Conservation (phyloP, 2,113 vertebrate genomes). For the Solea solea region DNA sequence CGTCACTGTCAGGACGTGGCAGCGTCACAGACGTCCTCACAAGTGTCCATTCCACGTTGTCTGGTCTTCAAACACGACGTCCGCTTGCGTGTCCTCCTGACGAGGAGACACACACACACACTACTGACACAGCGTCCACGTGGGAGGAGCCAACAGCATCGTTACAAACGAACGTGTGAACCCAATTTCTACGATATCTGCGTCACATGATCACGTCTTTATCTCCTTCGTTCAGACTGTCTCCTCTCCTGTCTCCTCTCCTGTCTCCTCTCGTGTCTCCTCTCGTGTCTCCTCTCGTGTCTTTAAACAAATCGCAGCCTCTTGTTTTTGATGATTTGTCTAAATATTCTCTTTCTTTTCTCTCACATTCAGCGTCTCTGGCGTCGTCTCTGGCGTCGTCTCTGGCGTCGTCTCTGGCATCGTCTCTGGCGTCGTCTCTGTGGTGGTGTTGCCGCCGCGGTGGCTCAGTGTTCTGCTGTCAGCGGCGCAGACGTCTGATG, state of each 20-base stretch:
- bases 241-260: too few species aligned
- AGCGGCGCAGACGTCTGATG: constrained; percentile 28
- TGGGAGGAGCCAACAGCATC: not conserved
- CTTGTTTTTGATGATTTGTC: constrained; percentile 53
- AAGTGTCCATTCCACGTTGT: constrained; percentile 61
- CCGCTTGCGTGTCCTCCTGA: constrained; percentile 22
- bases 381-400: constrained; percentile 42
- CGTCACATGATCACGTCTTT: too few species aligned
- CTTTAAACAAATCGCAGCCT: constrained; percentile 48
- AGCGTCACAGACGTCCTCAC: constrained; percentile 34
- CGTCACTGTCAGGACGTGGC: constrained; percentile 58
- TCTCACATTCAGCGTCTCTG: constrained; percentile 44
- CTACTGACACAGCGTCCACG: not conserved
- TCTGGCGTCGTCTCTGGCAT: not conserved
- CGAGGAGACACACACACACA: not conserved
- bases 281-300: too few species aligned
- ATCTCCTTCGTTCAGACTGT: too few species aligned
- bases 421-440: not conserved
- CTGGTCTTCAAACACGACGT: constrained; percentile 47
- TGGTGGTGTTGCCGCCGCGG: constrained; percentile 36
- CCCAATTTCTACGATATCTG: too few species aligned
- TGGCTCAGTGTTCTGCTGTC: not conserved
- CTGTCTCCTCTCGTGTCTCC: too few species aligned
- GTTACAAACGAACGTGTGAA: too few species aligned
- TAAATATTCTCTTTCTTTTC: constrained; percentile 74